Evolutionary conservation across 2,797 vertebrate genomes (phyloP).

Genomic region (Scyliorhinus canicula): DNA sequence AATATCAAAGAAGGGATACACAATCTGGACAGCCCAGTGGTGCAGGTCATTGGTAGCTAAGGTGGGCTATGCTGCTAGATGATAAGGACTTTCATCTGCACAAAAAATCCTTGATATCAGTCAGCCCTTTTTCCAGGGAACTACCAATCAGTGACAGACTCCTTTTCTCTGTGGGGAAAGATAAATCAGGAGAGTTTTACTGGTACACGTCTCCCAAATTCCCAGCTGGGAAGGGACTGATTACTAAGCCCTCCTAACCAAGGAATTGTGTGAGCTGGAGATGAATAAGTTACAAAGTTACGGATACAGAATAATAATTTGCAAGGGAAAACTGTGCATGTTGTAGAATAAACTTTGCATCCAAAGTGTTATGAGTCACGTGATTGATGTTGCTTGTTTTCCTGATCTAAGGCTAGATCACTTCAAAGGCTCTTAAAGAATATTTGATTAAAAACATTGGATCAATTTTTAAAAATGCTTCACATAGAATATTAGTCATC

Average conservation of each 20-base stretch:
- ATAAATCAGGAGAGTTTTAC: background rate
- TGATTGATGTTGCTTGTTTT: background rate
- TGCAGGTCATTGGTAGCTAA: background rate
- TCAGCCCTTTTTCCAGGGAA: background rate
- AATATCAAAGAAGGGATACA: background rate
- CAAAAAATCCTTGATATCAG: background rate
- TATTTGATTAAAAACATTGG: constrained; percentile 21
- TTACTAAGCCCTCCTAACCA: background rate
- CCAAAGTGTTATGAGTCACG: background rate
- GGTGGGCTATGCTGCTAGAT: background rate
- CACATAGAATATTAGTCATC: background rate
- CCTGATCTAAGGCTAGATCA: background rate
- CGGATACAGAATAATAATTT: background rate
- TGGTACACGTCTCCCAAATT: background rate
- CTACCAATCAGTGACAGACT: background rate
- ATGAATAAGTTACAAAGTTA: background rate
- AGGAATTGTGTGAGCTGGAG: background rate
- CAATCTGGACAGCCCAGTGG: background rate
- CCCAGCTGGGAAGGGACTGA: background rate
- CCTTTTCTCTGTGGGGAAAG: background rate
- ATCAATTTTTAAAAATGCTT: constrained; percentile 4
- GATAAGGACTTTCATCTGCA: background rate
- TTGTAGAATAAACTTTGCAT: background rate
- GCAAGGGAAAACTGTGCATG: background rate
- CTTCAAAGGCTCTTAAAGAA: constrained; percentile 16